Evolutionary conservation across 2,888 invertebrate species (phyloP).

Genomic region (Polymixis flavicincta): DNA sequence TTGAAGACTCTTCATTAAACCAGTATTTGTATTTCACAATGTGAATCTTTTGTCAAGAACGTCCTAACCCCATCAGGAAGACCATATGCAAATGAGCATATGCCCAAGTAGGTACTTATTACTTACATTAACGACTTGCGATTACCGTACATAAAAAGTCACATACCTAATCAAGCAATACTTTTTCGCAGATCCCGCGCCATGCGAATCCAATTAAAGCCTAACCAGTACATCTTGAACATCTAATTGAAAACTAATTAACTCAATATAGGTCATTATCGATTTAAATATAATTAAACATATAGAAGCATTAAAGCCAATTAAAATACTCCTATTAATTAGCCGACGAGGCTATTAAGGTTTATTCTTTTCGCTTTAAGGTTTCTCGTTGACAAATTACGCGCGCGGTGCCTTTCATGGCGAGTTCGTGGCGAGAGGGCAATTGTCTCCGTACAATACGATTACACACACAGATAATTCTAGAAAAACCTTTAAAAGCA

Average conservation of each 20-base stretch:
- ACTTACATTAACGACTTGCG: slow-evolving; percentile 46
- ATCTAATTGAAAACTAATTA: slow-evolving; percentile 65
- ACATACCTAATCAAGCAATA: slow-evolving; percentile 44
- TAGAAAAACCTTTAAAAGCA: slow-evolving; percentile 90
- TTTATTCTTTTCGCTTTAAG: slow-evolving; percentile 76
- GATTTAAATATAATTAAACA: slow-evolving; percentile 65
- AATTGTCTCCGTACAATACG: slow-evolving; percentile 86
- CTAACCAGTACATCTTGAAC: slow-evolving; percentile 38
- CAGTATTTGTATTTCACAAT: background rate
- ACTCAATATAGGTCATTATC: slow-evolving; percentile 66
- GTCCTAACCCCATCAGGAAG: background rate
- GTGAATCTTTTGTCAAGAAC: background rate
- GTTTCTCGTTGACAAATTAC: slow-evolving; percentile 87
- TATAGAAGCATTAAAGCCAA: slow-evolving; percentile 78
- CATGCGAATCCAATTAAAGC: slow-evolving; percentile 49
- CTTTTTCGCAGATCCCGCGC: slow-evolving; percentile 51
- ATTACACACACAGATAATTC: slow-evolving; percentile 87
- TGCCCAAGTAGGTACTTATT: slow-evolving; percentile 30
- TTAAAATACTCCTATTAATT: slow-evolving; percentile 87
- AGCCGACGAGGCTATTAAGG: slow-evolving; percentile 81
- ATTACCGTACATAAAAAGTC: slow-evolving; percentile 52
- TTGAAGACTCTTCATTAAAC: background rate
- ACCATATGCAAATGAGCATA: slow-evolving; percentile 8
- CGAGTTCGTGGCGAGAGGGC: slow-evolving; percentile 66
- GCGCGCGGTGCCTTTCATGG: slow-evolving; percentile 81